Percentiles rank a stretch among this genome's conserved stretches.
Conservation (phyloP, 2,113 vertebrate species). For the Condylura cristata region DNA sequence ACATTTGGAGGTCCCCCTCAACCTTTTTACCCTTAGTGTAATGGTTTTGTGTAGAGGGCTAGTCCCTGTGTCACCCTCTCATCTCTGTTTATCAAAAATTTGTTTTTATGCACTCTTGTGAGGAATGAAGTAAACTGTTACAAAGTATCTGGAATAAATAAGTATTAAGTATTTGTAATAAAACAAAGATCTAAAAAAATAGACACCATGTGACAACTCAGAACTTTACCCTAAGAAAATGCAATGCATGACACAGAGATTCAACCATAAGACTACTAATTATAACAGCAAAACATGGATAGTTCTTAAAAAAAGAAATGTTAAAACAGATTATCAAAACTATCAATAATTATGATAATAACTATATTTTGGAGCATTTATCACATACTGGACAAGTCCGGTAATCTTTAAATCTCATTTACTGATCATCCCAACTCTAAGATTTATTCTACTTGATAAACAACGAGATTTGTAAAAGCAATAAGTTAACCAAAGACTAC, state of each 20-base stretch:
- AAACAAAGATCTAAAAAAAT: not conserved
- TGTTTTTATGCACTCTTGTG: not conserved
- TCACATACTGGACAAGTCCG: not conserved
- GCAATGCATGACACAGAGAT: not conserved
- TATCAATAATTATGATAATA: not conserved
- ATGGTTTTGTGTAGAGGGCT: not conserved
- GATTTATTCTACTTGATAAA: not conserved
- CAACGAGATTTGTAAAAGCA: not conserved
- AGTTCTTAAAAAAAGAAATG: not conserved
- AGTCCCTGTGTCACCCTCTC: not conserved
- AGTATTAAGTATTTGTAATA: no score
- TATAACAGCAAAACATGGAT: not conserved
- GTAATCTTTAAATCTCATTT: not conserved
- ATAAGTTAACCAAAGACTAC: not conserved
- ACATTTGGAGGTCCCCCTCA: not conserved
- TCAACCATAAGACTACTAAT: not conserved
- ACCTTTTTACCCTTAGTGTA: not conserved
- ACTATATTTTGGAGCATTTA: not conserved
- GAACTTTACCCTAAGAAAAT: constrained; percentile 27
- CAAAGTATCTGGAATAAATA: not conserved
- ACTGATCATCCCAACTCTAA: constrained; percentile 27
- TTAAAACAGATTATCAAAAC: not conserved
- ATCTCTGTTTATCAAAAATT: not conserved
- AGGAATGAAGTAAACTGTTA: not conserved
- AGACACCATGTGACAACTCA: not conserved